Base-by-base conservation (phyloP, 2,888 invertebrate species). In the Parelbella ahira region DNA sequence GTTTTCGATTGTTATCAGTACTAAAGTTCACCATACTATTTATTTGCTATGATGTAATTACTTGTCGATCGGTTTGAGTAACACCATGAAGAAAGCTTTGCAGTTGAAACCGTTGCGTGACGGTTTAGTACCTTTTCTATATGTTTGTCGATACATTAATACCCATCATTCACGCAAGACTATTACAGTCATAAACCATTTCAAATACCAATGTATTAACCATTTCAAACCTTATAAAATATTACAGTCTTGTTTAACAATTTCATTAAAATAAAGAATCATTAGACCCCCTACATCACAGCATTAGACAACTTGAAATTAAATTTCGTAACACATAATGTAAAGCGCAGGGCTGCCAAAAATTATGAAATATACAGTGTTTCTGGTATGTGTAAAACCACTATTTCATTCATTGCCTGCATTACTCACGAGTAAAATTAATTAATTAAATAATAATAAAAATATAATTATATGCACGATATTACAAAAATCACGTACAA, bases 261-360 rank as follows among this genome's bases (percentile, higher is more conserved):
- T 12, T 32, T 32, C 15, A 20, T 5, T 12, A 10, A 21, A 15
- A 2, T 27, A 34, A 23, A 38, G 3, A 15, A 19, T 12, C 21
- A 32, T 41, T 41, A 41, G 10, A 27, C 41, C 41, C 41, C 33
- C 19, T 39, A 25, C 15, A 33, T 41, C 34, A 42, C 34, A 34
- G 11, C 10, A 41, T 21, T 34, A 12, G 27, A 28, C 13, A 11
- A 28, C 21, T n/a, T 15, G 11, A 27, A 15, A 7, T 28, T 20
- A 13, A 11, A 11, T 19, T 36, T 36, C 8, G 3, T 34, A 29
- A 15, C 34, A 28, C 21, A 28, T 34, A 28, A 52, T 52, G 44
- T 52, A 57, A 63, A 71, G 66, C 60, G 63, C 47, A 82, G 86
- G 86, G 86, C 86, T 86, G 86, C 86, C 86, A 86, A 86, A 37